A percentile compares a stretch with the other conserved stretches of the same genome.
These are phyloP conservation scores for Gallinago media DNA, from an alignment of 2,113 vertebrate genomes.

Conservation along the genomic window DNA sequence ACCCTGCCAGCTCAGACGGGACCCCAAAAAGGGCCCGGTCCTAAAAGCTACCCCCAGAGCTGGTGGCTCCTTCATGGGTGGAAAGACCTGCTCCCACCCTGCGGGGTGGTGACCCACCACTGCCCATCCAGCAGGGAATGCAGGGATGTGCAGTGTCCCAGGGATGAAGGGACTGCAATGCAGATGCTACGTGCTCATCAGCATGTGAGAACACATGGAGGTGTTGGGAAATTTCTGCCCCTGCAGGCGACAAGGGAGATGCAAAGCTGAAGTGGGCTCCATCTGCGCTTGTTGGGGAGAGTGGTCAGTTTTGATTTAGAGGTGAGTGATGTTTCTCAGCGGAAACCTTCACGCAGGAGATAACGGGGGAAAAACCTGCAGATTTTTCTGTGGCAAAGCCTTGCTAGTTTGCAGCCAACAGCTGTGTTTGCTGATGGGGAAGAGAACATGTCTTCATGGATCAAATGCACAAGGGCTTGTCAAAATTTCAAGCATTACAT, in stretches of 20 bases:
- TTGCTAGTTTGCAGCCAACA: background rate
- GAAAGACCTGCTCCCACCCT: background rate
- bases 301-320: background rate
- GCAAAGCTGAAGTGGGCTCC: background rate
- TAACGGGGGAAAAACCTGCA: background rate
- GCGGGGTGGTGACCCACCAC: accelerated
- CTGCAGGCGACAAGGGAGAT: accelerated
- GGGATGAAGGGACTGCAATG: background rate
- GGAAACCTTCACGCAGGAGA: background rate
- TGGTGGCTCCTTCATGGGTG: background rate
- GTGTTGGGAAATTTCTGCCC: background rate
- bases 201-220: background rate
- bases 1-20: background rate
- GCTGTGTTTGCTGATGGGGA: background rate
- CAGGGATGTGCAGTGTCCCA: accelerated
- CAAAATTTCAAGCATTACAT: background rate
- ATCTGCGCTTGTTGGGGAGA: background rate
- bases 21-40: background rate
- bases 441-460: background rate
- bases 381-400: background rate
- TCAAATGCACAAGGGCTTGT: background rate
- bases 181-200: background rate
- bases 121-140: background rate
- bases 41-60: background rate
- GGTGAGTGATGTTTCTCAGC: background rate